Evolutionary conservation across 2,797 vertebrate genomes (phyloP).

Genomic region (Percopsis omiscomaycus): DNA sequence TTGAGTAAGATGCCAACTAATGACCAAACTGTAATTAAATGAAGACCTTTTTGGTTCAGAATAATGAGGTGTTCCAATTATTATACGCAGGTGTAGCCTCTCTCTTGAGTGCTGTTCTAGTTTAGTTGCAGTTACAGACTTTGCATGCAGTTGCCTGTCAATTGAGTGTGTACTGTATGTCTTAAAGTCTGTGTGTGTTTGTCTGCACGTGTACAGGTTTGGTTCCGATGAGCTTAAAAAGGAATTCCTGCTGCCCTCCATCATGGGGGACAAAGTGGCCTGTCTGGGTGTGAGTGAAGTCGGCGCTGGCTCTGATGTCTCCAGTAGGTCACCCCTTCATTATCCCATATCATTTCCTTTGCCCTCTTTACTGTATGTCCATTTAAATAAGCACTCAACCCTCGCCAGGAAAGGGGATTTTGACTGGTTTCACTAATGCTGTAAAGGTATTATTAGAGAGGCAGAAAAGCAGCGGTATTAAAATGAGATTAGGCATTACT

Average conservation of each 20-base stretch:
- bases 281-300: conserved; percentile 86
- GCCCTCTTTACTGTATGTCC: background rate
- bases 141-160: background rate
- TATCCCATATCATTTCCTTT: conserved; percentile 10
- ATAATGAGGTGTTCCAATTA: no score
- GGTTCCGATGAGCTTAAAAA: conserved; percentile 82
- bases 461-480: background rate
- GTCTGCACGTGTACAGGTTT: conserved; percentile 69
- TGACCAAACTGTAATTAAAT: no score
- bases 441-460: background rate
- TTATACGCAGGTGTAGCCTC: no score
- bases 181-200: background rate
- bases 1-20: no score
- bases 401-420: background rate
- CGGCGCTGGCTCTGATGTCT: conserved; percentile 85
- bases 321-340: conserved; percentile 74
- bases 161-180: background rate
- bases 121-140: no score
- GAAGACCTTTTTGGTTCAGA: no score
- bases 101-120: no score
- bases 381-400: conserved; percentile 2
- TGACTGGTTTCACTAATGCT: background rate
- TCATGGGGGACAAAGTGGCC: conserved; percentile 83
- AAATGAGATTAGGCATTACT: background rate
- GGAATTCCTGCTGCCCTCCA: conserved; percentile 81